These are phyloP conservation scores for Saturnia pavonia DNA, from an alignment of 2,888 invertebrate genomes.

Conservation along the genomic window DNA sequence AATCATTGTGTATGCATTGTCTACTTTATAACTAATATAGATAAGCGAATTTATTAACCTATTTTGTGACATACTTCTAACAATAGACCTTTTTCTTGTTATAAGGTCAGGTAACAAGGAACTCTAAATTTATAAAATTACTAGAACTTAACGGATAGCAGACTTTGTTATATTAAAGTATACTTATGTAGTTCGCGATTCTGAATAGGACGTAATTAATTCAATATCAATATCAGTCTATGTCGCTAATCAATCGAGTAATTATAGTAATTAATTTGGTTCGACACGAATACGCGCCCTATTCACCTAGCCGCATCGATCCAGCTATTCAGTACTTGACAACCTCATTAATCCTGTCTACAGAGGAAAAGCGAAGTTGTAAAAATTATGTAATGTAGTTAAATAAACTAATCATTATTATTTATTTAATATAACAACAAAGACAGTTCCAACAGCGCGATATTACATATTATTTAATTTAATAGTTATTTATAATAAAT, in stretches of 20 bases:
- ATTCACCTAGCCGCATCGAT: constrained; percentile 22
- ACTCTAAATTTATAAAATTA: background rate
- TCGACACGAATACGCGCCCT: constrained; percentile 47
- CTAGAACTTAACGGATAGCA: background rate
- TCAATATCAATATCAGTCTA: constrained; percentile 55
- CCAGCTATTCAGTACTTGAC: constrained; percentile 12
- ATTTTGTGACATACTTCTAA: background rate
- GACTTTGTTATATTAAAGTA: background rate
- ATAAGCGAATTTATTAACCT: background rate
- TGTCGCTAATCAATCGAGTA: constrained; percentile 64
- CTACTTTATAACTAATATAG: too few relatives aligned
- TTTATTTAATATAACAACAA: too few relatives aligned
- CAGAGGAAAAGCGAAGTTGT: background rate
- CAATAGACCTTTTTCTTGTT: background rate
- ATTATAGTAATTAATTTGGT: constrained; percentile 68
- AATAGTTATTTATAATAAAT: too few relatives aligned
- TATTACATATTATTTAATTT: too few relatives aligned
- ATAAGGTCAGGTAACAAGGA: background rate
- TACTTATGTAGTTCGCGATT: background rate
- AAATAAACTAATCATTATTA: background rate
- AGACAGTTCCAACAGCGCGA: too few relatives aligned
- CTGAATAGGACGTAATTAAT: constrained; percentile 50
- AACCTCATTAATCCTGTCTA: constrained; percentile 13
- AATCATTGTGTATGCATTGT: too few relatives aligned
- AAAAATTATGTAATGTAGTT: background rate